These are phyloP conservation scores for Dasypogon diadema DNA, from an alignment of 2,888 invertebrate species.

Conservation along the genomic window DNA sequence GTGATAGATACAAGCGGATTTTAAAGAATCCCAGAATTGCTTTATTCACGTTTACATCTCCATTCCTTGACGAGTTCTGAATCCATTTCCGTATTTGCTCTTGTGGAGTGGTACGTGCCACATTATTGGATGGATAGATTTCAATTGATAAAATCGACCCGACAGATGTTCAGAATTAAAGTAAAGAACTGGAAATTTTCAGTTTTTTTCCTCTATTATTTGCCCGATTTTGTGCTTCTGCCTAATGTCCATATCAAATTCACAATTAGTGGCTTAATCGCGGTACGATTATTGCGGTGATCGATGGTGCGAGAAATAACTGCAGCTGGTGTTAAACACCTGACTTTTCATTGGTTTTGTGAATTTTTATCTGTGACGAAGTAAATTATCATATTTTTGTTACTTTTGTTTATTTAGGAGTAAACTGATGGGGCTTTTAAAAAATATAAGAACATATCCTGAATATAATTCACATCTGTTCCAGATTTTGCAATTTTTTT, in stretches of 20 bases:
- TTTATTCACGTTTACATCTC: too few species aligned
- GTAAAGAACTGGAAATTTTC: neutral
- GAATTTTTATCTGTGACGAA: too few species aligned
- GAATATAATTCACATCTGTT: too few species aligned
- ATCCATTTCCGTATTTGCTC: neutral
- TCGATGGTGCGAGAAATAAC: constrained; percentile 32
- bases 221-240: neutral
- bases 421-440: too few species aligned
- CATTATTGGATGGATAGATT: neutral
- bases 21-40: too few species aligned
- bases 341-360: neutral
- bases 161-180: neutral
- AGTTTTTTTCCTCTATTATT: neutral
- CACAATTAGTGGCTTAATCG: constrained; percentile 21
- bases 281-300: constrained; percentile 7
- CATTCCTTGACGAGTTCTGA: too few species aligned
- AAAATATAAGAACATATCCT: too few species aligned
- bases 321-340: constrained; percentile 13
- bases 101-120: neutral
- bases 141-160: neutral
- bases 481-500: too few species aligned
- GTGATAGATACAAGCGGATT: too few species aligned
- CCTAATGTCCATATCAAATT: constrained; percentile 37
- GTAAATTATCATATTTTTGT: too few species aligned
- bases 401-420: too few species aligned